These are phyloP conservation scores for Lasioglossum morio DNA, from an alignment of 2,888 invertebrate species.

Conservation along the genomic window DNA sequence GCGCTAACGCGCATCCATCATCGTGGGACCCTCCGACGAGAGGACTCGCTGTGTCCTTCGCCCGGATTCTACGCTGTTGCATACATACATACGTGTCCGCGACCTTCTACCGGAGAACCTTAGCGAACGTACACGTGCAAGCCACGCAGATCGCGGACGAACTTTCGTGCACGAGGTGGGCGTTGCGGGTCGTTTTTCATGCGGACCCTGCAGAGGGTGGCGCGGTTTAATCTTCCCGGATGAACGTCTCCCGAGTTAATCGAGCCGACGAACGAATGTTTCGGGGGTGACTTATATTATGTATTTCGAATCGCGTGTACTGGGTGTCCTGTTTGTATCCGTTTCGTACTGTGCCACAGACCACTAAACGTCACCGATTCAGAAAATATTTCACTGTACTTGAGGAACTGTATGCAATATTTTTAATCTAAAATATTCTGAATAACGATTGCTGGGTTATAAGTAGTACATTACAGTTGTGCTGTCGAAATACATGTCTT, in stretches of 20 bases:
- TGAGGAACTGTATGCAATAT: too few relatives aligned
- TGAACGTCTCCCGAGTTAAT: background rate
- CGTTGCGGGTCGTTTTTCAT: slow-evolving; percentile 9
- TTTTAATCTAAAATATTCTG: too few relatives aligned
- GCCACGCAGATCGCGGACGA: background rate
- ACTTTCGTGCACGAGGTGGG: slow-evolving; percentile 1
- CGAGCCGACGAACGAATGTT: background rate
- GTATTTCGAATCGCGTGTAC: background rate
- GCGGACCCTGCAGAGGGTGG: background rate
- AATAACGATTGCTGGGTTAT: too few relatives aligned
- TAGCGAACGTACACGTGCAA: background rate
- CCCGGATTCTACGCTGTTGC: slow-evolving; percentile 21
- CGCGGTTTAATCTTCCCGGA: background rate
- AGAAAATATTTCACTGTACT: too few relatives aligned
- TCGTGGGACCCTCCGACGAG: slow-evolving; percentile 66
- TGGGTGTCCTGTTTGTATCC: background rate
- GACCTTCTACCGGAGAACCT: background rate
- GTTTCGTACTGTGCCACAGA: background rate
- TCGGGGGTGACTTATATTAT: background rate
- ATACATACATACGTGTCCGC: background rate
- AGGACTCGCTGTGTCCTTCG: slow-evolving; percentile 30
- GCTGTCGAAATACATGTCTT: background rate
- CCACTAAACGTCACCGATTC: too few relatives aligned
- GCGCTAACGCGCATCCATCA: slow-evolving; percentile 83
- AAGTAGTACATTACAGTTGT: background rate